phyloP scores from a whole-genome alignment of 2,113 vertebrate genomes.

The Caretta caretta region DNA sequence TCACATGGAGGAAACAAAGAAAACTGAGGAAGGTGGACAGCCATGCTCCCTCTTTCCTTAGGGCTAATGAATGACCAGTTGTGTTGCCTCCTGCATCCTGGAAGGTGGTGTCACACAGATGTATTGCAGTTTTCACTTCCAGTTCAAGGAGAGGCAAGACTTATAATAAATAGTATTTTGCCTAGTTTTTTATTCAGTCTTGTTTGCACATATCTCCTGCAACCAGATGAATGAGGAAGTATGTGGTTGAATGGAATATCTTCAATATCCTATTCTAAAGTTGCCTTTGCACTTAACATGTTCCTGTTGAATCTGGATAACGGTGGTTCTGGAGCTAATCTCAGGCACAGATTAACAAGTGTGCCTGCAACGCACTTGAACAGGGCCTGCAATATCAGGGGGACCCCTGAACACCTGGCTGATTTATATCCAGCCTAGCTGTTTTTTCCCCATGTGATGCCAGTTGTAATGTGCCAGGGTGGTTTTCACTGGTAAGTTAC shows the following conservation, averaged over 20 bases:
- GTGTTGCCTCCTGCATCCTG: neutral
- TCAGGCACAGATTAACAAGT: neutral
- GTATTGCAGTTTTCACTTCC: neutral
- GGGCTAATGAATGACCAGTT: neutral
- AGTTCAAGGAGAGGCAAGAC: neutral
- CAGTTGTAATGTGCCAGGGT: neutral
- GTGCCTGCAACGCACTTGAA: no score
- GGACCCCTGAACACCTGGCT: neutral
- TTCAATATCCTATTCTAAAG: neutral
- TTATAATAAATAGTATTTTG: neutral
- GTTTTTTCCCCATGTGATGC: neutral
- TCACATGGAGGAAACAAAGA: neutral
- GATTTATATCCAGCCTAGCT: neutral
- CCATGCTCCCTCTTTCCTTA: neutral
- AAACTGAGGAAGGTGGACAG: neutral
- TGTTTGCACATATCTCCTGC: neutral
- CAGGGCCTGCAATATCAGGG: neutral
- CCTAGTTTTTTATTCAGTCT: neutral
- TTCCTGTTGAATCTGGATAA: neutral
- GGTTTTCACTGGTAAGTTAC: neutral
- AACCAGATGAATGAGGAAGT: neutral
- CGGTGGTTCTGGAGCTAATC: neutral
- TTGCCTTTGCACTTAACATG: neutral
- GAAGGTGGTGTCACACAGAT: neutral
- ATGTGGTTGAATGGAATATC: neutral